Base-by-base conservation (phyloP, 2,888 invertebrate species). In the Cloeon dipterum region DNA sequence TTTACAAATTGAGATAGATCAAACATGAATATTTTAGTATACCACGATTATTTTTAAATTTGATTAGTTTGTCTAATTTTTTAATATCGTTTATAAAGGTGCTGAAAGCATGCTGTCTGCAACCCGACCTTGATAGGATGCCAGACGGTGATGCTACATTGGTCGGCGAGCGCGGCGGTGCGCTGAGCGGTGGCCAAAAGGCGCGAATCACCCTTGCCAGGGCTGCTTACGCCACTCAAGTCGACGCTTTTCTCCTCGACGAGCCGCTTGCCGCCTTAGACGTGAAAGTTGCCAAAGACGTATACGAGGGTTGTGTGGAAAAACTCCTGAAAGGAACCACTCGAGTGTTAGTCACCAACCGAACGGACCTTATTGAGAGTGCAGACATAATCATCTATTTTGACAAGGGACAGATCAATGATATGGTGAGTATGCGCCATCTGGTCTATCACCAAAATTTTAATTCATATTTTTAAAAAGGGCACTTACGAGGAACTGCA, bases 201-300 rank as follows among this genome's bases (percentile, higher is more conserved):
- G 82, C 82, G 1, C 63, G 83, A 40, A 68, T 85, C 38, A 76
- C 74, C 44, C 60, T 83, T 32, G 77, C 76, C 0, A 61, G 66
- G 52, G 63, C 53, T 55, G 33, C 13, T 18, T 19, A 18, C 19
- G 4, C 17, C 8, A 5, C 5, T 14, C 8, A 34, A 18, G 16
- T 34, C 8, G 34, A 19, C 34, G 19, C 18, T n/a, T 34, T 34
- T 52, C 56, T 91, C 13, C 58, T 91, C 37, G 91, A 91, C 54
- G 91, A 91, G 60, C 89, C 91, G 1, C 60, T 91, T 23, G 74
- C 85, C 41, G 89, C 89, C 0, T 89, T 91, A n/a, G 91, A 91
- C 58, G 70, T 86, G 0, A 79, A 82, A 52, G 89, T 91, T 1
- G 83, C 86, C 2, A 70, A 79, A 4, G 79, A 85, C 55, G 62